A percentile compares a stretch with the other conserved stretches of the same genome.
Evolutionary conservation across 2,888 invertebrate species (phyloP).

Genomic region (Agrotis clavis): DNA sequence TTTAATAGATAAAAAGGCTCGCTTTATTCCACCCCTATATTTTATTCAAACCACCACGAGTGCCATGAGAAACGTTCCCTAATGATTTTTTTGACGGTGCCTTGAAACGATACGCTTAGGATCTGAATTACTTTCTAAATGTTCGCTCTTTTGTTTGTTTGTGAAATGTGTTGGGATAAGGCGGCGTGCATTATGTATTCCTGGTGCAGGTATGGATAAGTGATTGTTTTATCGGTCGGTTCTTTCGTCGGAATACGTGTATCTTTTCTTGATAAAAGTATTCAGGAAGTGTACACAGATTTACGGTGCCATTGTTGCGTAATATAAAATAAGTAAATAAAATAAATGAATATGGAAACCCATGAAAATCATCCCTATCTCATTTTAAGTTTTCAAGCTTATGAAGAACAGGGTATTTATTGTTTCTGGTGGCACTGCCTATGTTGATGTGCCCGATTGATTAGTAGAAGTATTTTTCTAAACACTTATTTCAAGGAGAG

Average conservation of each 20-base stretch:
- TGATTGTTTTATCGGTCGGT: constrained; percentile 19
- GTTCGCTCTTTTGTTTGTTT: constrained; percentile 47
- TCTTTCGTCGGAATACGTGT: not conserved
- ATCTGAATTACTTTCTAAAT: constrained; percentile 56
- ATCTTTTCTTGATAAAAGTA: not conserved
- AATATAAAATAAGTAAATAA: not conserved
- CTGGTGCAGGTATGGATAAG: constrained; percentile 24
- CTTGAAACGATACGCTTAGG: constrained; percentile 67
- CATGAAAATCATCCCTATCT: not conserved
- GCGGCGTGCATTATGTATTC: constrained; percentile 37
- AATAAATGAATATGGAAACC: not conserved
- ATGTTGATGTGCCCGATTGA: too few relatives aligned
- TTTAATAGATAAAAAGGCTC: constrained; percentile 89
- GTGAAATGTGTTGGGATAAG: constrained; percentile 36
- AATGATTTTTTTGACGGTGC: constrained; percentile 83
- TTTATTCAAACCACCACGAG: constrained; percentile 85
- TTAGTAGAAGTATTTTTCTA: too few relatives aligned
- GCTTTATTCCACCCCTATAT: constrained; percentile 84
- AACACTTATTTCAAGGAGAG: too few relatives aligned
- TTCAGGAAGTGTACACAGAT: not conserved
- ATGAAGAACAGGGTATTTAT: too few relatives aligned
- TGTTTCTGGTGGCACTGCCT: too few relatives aligned
- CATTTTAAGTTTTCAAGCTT: too few relatives aligned
- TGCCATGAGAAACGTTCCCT: constrained; percentile 78
- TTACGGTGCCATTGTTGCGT: not conserved